Evolutionary conservation across 2,113 vertebrate species (phyloP).

Genomic region (Stigmatopora argus): DNA sequence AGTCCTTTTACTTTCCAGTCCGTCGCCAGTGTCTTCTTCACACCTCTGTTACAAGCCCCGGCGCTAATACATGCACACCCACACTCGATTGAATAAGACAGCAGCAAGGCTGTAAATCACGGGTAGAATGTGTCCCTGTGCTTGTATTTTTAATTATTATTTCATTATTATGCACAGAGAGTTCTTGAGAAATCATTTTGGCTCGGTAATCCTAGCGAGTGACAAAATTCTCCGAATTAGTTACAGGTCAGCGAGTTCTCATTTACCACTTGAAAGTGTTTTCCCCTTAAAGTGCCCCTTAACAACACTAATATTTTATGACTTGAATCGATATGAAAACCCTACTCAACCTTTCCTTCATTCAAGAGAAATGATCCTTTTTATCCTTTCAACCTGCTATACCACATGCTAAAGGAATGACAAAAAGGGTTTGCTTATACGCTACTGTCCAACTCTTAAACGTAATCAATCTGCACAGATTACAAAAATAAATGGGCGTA

Average conservation of each 20-base stretch:
- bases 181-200: background rate
- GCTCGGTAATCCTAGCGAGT: background rate
- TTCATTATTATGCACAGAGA: slow-evolving; percentile 23
- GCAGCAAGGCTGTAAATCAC: slow-evolving; percentile 43
- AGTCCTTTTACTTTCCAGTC: slow-evolving; percentile 45
- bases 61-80: slow-evolving; percentile 64
- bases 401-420: no score
- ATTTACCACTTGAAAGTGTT: no score
- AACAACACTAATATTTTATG: no score
- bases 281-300: no score
- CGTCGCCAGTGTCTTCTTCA: slow-evolving; percentile 49
- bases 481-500: no score
- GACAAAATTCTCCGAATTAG: background rate
- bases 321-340: no score
- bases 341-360: no score
- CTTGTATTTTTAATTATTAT: slow-evolving; percentile 2
- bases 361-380: no score
- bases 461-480: no score
- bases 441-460: no score
- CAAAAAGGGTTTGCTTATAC: no score
- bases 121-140: slow-evolving; percentile 55
- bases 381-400: no score
- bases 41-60: slow-evolving; percentile 47
- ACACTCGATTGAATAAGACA: slow-evolving; percentile 51
- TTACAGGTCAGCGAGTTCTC: background rate